Conservation (phyloP, 1,140 invertebrate genomes). For the Trichonephila inaurata region DNA sequence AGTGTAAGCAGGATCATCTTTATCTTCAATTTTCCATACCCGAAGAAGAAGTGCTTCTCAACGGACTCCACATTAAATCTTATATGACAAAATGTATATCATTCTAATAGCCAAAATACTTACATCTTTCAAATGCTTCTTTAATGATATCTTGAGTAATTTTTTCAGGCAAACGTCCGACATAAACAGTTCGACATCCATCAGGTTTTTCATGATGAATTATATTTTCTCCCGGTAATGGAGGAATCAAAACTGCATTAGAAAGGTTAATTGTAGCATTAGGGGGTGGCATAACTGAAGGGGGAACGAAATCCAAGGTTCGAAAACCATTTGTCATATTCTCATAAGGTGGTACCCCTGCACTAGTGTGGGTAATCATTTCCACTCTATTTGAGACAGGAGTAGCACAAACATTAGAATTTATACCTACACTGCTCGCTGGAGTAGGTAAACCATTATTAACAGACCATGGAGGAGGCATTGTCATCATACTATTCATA, state of each 20-base stretch:
- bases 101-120: too few species aligned
- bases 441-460: neutral
- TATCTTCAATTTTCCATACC: slow-evolving; percentile 90
- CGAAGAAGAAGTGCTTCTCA: slow-evolving; percentile 94
- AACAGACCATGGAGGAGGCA: neutral
- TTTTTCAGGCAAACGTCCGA: slow-evolving; percentile 95
- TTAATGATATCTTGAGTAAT: slow-evolving; percentile 91
- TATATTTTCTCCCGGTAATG: slow-evolving; percentile 89
- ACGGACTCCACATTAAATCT: slow-evolving; percentile 93
- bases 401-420: neutral
- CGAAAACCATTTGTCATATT: slow-evolving; percentile 14
- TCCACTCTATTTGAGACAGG: neutral
- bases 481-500: neutral
- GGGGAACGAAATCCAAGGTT: neutral
- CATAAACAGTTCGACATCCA: slow-evolving; percentile 95
- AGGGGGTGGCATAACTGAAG: neutral
- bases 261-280: slow-evolving; percentile 91
- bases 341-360: neutral
- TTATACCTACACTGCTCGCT: neutral
- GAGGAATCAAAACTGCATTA: slow-evolving; percentile 92
- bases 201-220: slow-evolving; percentile 90
- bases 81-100: slow-evolving; percentile 98
- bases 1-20: slow-evolving; percentile 89
- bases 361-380: neutral
- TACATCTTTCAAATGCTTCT: slow-evolving; percentile 93